These are phyloP conservation scores for Pteromalus puparum DNA, from an alignment of 1,140 invertebrate genomes.

Conservation along the genomic window DNA sequence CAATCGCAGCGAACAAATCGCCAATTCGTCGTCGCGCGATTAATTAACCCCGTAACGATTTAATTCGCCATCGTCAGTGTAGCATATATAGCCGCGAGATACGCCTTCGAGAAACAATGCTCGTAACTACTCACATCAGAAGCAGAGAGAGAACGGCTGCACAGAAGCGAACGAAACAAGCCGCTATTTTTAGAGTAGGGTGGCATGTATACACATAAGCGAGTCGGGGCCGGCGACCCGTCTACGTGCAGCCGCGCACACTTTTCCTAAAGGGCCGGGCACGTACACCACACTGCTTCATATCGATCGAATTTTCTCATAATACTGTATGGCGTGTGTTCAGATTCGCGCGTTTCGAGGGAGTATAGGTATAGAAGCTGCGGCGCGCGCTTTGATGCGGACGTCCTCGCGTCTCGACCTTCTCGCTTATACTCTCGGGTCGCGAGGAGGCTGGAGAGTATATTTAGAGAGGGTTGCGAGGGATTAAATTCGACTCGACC, in stretches of 20 bases:
- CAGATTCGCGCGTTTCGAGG: neutral
- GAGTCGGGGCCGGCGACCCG: neutral
- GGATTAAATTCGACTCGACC: neutral
- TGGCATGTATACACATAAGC: neutral
- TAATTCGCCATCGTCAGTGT: neutral
- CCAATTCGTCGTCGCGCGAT: neutral
- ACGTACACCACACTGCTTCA: neutral
- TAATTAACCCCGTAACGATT: neutral
- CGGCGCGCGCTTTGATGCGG: neutral
- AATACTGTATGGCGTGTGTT: neutral
- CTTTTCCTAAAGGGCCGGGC: slow-evolving; percentile 8
- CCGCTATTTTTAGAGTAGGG: neutral
- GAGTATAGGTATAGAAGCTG: neutral
- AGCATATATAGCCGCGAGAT: too few species aligned
- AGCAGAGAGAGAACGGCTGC: neutral
- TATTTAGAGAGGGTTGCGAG: neutral
- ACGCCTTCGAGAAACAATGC: too few species aligned
- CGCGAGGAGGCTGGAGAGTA: neutral
- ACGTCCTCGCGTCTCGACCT: neutral
- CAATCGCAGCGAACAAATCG: neutral
- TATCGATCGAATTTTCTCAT: neutral
- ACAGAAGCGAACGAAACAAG: neutral
- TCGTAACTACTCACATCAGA: neutral
- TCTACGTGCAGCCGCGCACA: neutral
- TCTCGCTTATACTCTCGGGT: neutral